Base-by-base conservation (phyloP, 2,113 vertebrate genomes). In the Mesembrinibis cayennensis region DNA sequence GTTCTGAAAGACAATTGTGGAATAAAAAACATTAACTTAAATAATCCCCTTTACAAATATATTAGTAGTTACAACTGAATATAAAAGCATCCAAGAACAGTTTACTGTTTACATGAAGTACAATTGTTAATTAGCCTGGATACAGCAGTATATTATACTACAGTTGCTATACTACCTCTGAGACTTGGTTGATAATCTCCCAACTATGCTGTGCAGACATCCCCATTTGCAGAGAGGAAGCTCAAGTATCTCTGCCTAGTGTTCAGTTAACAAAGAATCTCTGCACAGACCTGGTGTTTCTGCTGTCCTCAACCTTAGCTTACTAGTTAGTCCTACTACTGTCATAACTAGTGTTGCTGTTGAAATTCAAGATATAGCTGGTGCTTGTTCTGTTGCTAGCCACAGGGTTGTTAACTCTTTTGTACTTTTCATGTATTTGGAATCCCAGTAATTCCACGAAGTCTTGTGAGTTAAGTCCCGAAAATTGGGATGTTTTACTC, bases 1-100 rank as follows among this genome's bases (percentile, higher is more conserved):
- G 98, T 92, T 98, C 98, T 99, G 96, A 93, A 97, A 65, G 70
- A 87, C 47, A 95, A 82, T 87, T 32, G 32, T 36, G 27, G 40
- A 90, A 87, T 42, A 74, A 49, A 87, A 77, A 16, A 13, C 7
- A 73, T 55, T 74, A 78, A 78, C 3, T 47, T 65, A 40, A 70
- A 71, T 14, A 56, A 74, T 1, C 3, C 3, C 7, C 34, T 82
- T 76, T 34, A 42, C 32, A 91, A 95, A 78, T 23, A 36, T 6
- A 34, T 59, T 50, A 78, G 16, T 62, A 36, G 23, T 44, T 92
- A 72, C 16, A 91, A 82, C 7, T n/a, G 27, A 72, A 34, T 45
- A 56, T 29, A 72, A 93, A 95, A 72, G 25, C 42, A 67, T 55
- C 8, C 47, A 84, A 47, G 11, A 90, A 66, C 20, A 71, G 13